A percentile compares a stretch with the other conserved stretches of the same genome.
Conservation (phyloP, 2,113 vertebrate species). For the Trinectes maculatus region DNA sequence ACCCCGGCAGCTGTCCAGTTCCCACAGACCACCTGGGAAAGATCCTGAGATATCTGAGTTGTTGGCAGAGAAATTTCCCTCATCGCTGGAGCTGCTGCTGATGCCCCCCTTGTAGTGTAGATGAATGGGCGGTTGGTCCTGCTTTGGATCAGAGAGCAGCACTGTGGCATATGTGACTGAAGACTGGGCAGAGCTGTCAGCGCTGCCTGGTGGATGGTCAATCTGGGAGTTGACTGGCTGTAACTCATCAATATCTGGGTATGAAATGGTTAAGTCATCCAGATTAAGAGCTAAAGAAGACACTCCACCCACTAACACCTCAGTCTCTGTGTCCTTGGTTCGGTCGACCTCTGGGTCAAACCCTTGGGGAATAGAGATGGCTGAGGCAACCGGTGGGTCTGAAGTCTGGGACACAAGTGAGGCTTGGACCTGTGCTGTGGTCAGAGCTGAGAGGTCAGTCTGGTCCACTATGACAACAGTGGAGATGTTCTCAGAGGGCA, state of each 20-base stretch:
- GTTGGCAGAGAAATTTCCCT: constrained; percentile 77
- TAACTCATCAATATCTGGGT: not conserved
- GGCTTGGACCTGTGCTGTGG: constrained; percentile 36
- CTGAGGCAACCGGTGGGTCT: not conserved
- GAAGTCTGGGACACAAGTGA: constrained; percentile 17
- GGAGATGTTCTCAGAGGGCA: constrained; percentile 87
- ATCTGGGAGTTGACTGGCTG: not conserved
- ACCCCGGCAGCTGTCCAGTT: constrained; percentile 68
- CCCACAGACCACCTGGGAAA: constrained; percentile 81
- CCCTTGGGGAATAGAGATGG: not conserved
- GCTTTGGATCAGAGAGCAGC: constrained; percentile 55
- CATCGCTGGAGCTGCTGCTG: constrained; percentile 74
- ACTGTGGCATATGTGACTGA: constrained; percentile 85
- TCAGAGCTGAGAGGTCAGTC: constrained; percentile 47
- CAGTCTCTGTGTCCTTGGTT: constrained; percentile 38
- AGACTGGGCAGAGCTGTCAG: constrained; percentile 71
- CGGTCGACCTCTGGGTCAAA: constrained; percentile 21
- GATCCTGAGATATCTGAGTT: constrained; percentile 71
- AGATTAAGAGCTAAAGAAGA: constrained; percentile 50
- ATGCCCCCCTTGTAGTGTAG: constrained; percentile 60
- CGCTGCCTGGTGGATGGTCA: constrained; percentile 12
- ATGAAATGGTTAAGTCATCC: constrained; percentile 28
- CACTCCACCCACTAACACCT: constrained; percentile 16
- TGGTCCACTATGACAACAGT: constrained; percentile 85
- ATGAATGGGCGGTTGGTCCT: constrained; percentile 33